phyloP scores from a whole-genome alignment of 2,888 invertebrate genomes.

The Saturnia japonica region DNA sequence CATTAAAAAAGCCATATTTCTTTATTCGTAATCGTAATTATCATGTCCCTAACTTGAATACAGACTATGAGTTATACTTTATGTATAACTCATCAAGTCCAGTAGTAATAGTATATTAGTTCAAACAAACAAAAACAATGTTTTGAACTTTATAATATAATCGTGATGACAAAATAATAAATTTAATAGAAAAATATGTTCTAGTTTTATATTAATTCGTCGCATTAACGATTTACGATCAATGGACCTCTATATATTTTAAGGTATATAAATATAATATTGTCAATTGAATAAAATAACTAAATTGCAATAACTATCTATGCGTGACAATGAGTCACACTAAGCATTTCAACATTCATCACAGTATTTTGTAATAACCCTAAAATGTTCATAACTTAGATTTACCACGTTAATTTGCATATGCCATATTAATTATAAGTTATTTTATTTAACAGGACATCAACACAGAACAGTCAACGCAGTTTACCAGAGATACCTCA shows the following conservation, averaged over 20 bases:
- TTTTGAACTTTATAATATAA: background rate
- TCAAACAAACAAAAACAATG: too few species aligned
- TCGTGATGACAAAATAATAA: background rate
- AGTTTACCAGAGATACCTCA: slow-evolving; percentile 91
- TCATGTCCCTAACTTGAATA: too few species aligned
- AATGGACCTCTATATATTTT: background rate
- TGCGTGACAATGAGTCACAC: background rate
- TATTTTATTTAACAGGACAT: slow-evolving; percentile 55
- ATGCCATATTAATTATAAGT: background rate
- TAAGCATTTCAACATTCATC: background rate
- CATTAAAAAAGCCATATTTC: too few species aligned
- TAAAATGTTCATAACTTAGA: background rate
- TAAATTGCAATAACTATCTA: background rate
- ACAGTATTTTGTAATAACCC: background rate
- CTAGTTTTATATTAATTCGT: background rate
- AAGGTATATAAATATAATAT: background rate
- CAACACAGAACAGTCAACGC: slow-evolving; percentile 83
- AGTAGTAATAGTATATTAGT: too few species aligned
- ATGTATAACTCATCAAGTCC: too few species aligned
- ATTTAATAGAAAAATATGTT: background rate
- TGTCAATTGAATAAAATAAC: background rate
- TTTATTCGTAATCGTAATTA: too few species aligned
- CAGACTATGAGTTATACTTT: too few species aligned
- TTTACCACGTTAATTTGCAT: background rate
- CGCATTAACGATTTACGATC: background rate